Evolutionary conservation across 2,888 invertebrate genomes (phyloP).

Genomic region (Brenthis hecate): DNA sequence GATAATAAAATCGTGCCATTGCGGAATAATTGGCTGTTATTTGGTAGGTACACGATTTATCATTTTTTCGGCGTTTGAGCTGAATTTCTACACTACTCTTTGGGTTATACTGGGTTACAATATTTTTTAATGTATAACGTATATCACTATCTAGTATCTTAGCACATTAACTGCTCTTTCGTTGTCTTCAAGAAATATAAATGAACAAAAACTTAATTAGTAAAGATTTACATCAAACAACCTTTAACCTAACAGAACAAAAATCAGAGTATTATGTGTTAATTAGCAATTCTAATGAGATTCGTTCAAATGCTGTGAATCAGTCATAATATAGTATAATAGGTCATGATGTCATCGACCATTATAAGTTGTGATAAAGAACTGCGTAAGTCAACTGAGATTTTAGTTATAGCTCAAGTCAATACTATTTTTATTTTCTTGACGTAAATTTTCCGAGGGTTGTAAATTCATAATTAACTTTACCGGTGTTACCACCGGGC

Average conservation of each 20-base stretch:
- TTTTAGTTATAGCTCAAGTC: constrained; percentile 1
- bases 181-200: too few species aligned
- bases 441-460: background rate
- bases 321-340: constrained; percentile 3
- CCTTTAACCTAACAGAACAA: constrained; percentile 9
- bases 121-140: too few species aligned
- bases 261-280: constrained; percentile 6
- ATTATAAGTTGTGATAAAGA: constrained; percentile 6
- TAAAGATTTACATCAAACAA: constrained; percentile 3
- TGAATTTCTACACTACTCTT: too few species aligned
- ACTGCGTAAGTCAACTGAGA: background rate
- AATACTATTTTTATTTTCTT: background rate
- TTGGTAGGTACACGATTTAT: too few species aligned
- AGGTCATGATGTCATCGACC: constrained; percentile 25
- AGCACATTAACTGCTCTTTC: too few species aligned
- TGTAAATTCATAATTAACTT: too few species aligned
- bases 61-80: too few species aligned
- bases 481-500: too few species aligned
- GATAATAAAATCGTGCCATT: too few species aligned
- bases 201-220: background rate
- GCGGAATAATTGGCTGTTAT: too few species aligned
- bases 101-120: too few species aligned
- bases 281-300: constrained; percentile 6
- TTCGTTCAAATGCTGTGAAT: background rate
- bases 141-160: too few species aligned